Evolutionary conservation across 2,113 vertebrate species (phyloP).

Genomic region (Aphyosemion australe): DNA sequence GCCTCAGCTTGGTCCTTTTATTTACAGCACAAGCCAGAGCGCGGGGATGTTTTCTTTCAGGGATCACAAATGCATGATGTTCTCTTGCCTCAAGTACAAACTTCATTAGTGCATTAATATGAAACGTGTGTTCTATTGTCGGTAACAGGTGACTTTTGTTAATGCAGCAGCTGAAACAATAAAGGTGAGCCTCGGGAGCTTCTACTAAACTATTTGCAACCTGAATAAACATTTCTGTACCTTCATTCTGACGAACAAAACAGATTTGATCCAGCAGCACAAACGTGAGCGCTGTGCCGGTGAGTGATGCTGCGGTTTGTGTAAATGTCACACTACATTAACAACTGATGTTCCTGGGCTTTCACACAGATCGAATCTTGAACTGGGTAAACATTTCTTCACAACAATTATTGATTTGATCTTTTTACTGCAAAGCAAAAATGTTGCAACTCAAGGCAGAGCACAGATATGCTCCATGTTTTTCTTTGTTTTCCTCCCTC

Average conservation of each 20-base stretch:
- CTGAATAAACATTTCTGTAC: slow-evolving; percentile 56
- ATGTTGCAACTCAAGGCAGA: slow-evolving; percentile 6
- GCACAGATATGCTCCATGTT: slow-evolving; percentile 6
- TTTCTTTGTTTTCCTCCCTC: slow-evolving; percentile 4
- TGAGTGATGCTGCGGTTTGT: slow-evolving; percentile 57
- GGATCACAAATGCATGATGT: not conserved
- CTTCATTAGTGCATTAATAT: not conserved
- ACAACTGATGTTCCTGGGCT: slow-evolving; percentile 14
- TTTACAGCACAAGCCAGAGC: slow-evolving; percentile 2
- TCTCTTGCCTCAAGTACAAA: not conserved
- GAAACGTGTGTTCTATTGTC: slow-evolving; percentile 7
- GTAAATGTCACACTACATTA: slow-evolving; percentile 32
- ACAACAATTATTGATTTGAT: not conserved
- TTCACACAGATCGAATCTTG: slow-evolving; percentile 12
- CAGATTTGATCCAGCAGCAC: slow-evolving; percentile 44
- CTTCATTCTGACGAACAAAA: slow-evolving; percentile 65
- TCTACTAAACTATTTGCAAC: no score
- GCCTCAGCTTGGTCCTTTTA: slow-evolving; percentile 28
- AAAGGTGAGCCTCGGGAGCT: not conserved
- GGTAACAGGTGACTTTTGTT: slow-evolving; percentile 52
- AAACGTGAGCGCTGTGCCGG: slow-evolving; percentile 9
- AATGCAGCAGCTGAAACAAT: slow-evolving; percentile 39
- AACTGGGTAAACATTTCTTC: not conserved
- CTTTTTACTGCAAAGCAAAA: not conserved
- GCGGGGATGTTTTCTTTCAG: slow-evolving; percentile 14